These are phyloP conservation scores for Henricia sp. DNA, from an alignment of 53 echinoderm and acorn worm species.

Conservation along the genomic window DNA sequence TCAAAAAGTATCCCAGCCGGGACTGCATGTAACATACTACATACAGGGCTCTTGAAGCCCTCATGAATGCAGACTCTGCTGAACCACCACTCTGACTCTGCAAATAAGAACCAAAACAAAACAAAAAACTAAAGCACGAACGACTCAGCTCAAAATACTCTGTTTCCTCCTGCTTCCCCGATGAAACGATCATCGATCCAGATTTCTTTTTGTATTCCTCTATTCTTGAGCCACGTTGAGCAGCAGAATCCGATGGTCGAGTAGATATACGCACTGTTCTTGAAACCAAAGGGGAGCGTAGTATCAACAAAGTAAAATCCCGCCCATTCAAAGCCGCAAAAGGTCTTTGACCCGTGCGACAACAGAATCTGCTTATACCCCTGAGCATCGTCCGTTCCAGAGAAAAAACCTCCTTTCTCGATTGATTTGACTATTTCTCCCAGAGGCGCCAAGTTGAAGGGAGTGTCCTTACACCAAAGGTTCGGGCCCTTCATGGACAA, in stretches of 20 bases:
- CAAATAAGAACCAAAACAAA: no score
- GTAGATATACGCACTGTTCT: conserved; percentile 20
- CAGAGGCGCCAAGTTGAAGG: background rate
- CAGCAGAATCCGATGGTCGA: conserved; percentile 3
- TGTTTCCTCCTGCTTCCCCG: background rate
- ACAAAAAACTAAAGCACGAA: background rate
- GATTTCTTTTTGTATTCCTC: conserved; percentile 17
- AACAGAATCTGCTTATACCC: no score
- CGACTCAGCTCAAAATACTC: background rate
- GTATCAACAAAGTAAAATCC: conserved; percentile 14
- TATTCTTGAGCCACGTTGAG: conserved; percentile 24
- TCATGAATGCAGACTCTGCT: background rate
- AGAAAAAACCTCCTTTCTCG: no score
- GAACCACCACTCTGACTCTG: no score
- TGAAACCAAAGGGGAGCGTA: conserved; percentile 5
- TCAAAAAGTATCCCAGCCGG: conserved; percentile 10
- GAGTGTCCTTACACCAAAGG: conserved; percentile 13
- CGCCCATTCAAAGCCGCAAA: conserved; percentile 23
- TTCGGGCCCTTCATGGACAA: conserved; percentile 26
- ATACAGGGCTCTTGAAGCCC: background rate
- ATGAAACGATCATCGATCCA: conserved; percentile 27
- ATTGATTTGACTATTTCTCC: background rate
- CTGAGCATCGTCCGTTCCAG: no score
- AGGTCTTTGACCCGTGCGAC: background rate
- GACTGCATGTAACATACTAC: conserved; percentile 30